Base-by-base conservation (phyloP, 1,140 invertebrate species). In the Vanessa atalanta region DNA sequence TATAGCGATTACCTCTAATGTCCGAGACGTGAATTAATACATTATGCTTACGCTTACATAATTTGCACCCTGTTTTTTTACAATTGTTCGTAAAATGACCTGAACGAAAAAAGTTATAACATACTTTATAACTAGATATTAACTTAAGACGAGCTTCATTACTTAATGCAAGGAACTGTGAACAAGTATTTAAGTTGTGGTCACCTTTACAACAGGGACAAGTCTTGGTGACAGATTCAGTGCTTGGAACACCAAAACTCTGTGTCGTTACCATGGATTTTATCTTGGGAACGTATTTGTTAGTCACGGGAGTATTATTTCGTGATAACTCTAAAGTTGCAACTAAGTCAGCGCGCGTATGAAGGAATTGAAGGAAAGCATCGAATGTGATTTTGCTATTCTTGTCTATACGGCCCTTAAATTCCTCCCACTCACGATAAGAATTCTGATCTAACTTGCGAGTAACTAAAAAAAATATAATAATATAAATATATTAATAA, bases 91-190 rank as follows among this genome's bases (percentile, higher is more conserved):
- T 57, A 53, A 66, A 72, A 65, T 77, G 78, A 23, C 78, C 73
- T 9, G 16, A n/a, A 31, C 70, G 63, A 26, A 79, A 77, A 76
- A 77, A 81, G 71, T 81, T 79, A 63, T 70, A 75, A 65, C 79
- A 81, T 16, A 81, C 48, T 57, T 77, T 77, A 72, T 73, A 76
- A 48, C 47, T 70, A n/a, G 74, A 70, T 66, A 77, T 72, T 31
- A 74, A 47, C 57, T 72, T 51, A 23, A 68, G 72, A 8, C 73
- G 23, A 50, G 48, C 72, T 57, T 74, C 66, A 64, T 64, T 57
- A 47, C 26, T 48, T 6, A 69, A 15, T n/a, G 73, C 57, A 23
- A 80, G 72, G 72, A 80, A 80, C 13, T 80, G 26, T 14, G 79
- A 63, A 70, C 63, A 79, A 48, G 64, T 60, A 20, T 26, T 73